phyloP scores from a whole-genome alignment of 2,888 invertebrate genomes.

The Lypha dubia region DNA sequence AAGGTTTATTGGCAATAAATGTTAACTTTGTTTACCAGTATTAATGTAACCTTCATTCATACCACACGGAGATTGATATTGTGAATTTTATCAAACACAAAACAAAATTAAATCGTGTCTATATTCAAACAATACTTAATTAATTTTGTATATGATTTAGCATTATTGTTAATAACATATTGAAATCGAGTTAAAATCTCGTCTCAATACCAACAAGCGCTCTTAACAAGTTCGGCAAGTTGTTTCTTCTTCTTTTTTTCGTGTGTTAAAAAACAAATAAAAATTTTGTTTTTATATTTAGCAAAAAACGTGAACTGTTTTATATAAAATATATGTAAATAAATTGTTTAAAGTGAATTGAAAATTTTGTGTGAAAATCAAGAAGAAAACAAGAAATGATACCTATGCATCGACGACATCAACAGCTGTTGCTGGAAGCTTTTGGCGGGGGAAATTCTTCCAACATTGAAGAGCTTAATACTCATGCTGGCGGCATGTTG shows the following conservation, averaged over 20 bases:
- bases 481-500: conserved; percentile 11
- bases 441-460: conserved; percentile 71
- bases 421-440: conserved; percentile 66
- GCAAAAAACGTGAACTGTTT: neutral
- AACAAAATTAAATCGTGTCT: conserved; percentile 45
- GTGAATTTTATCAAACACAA: conserved; percentile 47
- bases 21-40: conserved; percentile 73
- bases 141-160: conserved; percentile 35
- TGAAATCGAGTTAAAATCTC: conserved; percentile 31
- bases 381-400: conserved; percentile 71
- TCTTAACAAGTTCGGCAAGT: conserved; percentile 71
- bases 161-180: conserved; percentile 21
- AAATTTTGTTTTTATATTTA: neutral
- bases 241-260: conserved; percentile 41
- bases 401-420: conserved; percentile 70
- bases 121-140: conserved; percentile 53
- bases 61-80: conserved; percentile 59
- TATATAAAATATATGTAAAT: neutral
- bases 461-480: conserved; percentile 74
- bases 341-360: conserved; percentile 8
- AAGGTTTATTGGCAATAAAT: conserved; percentile 66
- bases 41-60: conserved; percentile 74
- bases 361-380: conserved; percentile 4
- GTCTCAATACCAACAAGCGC: conserved; percentile 56
- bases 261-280: conserved; percentile 18